These are phyloP conservation scores for Paramuricea clavata DNA, from an alignment of 92 coral and sea anemone genomes.

Conservation along the genomic window DNA sequence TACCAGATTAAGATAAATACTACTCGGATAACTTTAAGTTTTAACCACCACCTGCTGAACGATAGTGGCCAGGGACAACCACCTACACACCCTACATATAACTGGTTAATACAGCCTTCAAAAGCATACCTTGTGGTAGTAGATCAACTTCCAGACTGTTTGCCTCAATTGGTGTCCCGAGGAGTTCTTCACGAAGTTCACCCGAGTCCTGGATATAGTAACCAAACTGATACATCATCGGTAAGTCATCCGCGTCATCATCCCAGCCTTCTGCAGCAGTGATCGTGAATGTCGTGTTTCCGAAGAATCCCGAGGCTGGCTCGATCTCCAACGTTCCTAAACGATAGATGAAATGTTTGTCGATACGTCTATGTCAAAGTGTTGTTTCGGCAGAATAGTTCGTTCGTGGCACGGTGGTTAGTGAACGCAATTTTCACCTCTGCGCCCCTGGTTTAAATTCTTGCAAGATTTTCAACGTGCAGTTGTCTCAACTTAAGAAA, in stretches of 20 bases:
- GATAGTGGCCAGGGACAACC: no score
- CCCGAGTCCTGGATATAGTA: slow-evolving; percentile 53
- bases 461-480: no score
- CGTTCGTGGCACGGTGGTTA: no score
- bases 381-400: no score
- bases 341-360: neutral
- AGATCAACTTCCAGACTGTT: slow-evolving; percentile 30
- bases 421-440: no score
- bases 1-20: no score
- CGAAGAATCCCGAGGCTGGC: slow-evolving; percentile 65
- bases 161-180: neutral
- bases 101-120: no score
- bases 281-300: slow-evolving; percentile 63
- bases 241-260: slow-evolving; percentile 73
- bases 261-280: slow-evolving; percentile 71
- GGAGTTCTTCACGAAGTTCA: neutral
- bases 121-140: slow-evolving; percentile 67
- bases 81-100: no score
- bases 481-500: no score
- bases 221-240: slow-evolving; percentile 77
- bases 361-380: neutral
- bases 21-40: no score
- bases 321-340: slow-evolving; percentile 48
- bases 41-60: no score
- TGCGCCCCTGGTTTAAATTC: no score